Percentiles rank a stretch among this genome's conserved stretches.
These are phyloP conservation scores for Leptodactylus fuscus DNA, from an alignment of 2,113 vertebrate genomes.

Conservation along the genomic window DNA sequence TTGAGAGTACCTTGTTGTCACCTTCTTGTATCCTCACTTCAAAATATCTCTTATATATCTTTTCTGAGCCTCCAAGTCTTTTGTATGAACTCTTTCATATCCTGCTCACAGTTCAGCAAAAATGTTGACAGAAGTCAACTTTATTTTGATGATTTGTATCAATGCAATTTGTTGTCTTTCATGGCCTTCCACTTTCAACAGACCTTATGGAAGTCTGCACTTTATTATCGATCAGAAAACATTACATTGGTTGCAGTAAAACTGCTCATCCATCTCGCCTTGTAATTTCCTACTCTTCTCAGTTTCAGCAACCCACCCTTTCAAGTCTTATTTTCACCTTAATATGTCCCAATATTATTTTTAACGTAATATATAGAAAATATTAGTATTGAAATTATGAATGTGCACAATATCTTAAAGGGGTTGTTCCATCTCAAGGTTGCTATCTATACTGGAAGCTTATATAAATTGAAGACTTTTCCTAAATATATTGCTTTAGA, in stretches of 20 bases:
- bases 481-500: too few species aligned
- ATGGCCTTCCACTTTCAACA: background rate
- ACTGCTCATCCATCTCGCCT: background rate
- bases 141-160: background rate
- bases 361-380: too few species aligned
- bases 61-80: background rate
- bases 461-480: too few species aligned
- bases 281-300: background rate
- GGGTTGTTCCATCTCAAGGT: too few species aligned
- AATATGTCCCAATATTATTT: background rate
- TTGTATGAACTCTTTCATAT: background rate
- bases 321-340: background rate
- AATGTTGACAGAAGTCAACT: background rate
- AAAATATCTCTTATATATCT: background rate
- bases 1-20: background rate
- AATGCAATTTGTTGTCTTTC: background rate
- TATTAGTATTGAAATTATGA: too few species aligned
- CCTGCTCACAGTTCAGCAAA: background rate
- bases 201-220: background rate
- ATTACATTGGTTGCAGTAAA: background rate
- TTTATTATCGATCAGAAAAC: background rate
- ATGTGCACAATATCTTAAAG: too few species aligned
- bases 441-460: too few species aligned
- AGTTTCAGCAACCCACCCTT: background rate
- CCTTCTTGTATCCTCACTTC: background rate